A percentile compares a stretch with the other conserved stretches of the same genome.
phyloP scores from a whole-genome alignment of 1,140 invertebrate species.

The Sinonovacula constricta region DNA sequence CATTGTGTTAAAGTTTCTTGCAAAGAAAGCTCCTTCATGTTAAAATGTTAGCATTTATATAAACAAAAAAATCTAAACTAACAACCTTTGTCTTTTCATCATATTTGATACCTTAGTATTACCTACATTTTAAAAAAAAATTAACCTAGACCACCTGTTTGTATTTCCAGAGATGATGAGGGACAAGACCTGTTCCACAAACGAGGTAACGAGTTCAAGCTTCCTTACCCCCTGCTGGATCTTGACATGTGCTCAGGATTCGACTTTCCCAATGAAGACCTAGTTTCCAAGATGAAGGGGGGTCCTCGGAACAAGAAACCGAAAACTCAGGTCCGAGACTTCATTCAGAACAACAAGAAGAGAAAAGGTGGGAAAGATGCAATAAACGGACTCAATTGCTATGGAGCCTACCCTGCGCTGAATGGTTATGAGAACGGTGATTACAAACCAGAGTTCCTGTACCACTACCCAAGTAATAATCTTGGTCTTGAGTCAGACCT shows the following conservation, averaged over 20 bases:
- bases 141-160: too few relatives aligned
- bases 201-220: slow-evolving; percentile 99
- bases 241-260: slow-evolving; percentile 75
- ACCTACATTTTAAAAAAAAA: too few relatives aligned
- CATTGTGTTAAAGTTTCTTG: too few relatives aligned
- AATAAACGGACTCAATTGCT: slow-evolving; percentile 78
- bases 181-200: slow-evolving; percentile 96
- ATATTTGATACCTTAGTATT: too few relatives aligned
- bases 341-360: slow-evolving; percentile 94
- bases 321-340: slow-evolving; percentile 95
- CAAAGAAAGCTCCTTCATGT: too few relatives aligned
- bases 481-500: slow-evolving; percentile 72
- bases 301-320: slow-evolving; percentile 85
- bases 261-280: slow-evolving; percentile 72
- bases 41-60: too few relatives aligned
- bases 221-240: slow-evolving; percentile 92
- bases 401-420: slow-evolving; percentile 70
- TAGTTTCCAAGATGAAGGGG: slow-evolving; percentile 66
- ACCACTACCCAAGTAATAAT: slow-evolving; percentile 71
- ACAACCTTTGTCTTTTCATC: too few relatives aligned
- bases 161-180: slow-evolving; percentile 96
- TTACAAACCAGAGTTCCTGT: slow-evolving; percentile 73
- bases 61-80: too few relatives aligned
- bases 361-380: slow-evolving; percentile 82
- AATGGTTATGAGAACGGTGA: slow-evolving; percentile 73